phyloP scores from a whole-genome alignment of 2,888 invertebrate genomes.

The Phania funesta region DNA sequence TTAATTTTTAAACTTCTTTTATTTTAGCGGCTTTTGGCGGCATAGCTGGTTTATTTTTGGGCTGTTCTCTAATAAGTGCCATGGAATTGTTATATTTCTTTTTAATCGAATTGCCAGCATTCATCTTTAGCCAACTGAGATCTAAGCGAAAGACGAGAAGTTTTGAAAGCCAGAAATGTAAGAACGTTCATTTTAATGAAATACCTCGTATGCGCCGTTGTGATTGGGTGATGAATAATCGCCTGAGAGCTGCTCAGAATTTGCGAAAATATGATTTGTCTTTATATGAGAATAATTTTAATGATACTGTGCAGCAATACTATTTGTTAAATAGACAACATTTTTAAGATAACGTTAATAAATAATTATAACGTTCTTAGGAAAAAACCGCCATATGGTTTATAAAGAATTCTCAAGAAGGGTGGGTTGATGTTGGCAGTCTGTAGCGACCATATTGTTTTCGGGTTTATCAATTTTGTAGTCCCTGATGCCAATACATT shows the following conservation, averaged over 20 bases:
- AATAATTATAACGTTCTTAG: too few relatives aligned
- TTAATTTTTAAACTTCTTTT: neutral
- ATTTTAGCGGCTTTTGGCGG: conserved; percentile 81
- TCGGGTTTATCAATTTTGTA: too few relatives aligned
- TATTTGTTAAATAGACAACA: neutral
- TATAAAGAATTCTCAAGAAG: too few relatives aligned
- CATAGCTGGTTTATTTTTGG: conserved; percentile 81
- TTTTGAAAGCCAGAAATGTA: neutral
- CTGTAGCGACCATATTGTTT: too few relatives aligned
- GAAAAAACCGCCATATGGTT: too few relatives aligned
- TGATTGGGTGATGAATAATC: conserved; percentile 19
- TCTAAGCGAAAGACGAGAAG: neutral
- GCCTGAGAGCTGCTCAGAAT: neutral
- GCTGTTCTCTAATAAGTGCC: conserved; percentile 81
- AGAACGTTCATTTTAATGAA: accelerated
- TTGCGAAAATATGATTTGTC: neutral
- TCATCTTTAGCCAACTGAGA: conserved; percentile 40
- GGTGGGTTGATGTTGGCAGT: too few relatives aligned
- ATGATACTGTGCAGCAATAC: neutral
- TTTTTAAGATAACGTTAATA: neutral
- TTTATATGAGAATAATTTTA: neutral
- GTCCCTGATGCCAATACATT: too few relatives aligned
- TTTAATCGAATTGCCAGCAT: conserved; percentile 74
- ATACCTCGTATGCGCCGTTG: neutral
- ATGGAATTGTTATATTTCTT: conserved; percentile 80